Evolutionary conservation across 2,797 vertebrate species (phyloP).

Genomic region (Acanthornis magna): DNA sequence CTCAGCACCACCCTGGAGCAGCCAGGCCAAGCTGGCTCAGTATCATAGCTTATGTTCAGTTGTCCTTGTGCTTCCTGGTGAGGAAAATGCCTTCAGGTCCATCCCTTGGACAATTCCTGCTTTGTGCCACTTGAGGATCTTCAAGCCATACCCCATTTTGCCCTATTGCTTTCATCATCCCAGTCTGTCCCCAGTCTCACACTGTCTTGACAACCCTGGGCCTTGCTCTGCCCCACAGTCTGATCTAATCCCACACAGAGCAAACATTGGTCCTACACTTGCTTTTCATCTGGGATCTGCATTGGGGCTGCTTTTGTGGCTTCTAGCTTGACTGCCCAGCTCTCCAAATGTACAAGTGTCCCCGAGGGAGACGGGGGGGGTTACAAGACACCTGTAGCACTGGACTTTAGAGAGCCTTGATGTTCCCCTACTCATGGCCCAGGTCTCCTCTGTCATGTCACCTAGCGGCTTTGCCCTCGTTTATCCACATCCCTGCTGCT

Average conservation of each 20-base stretch:
- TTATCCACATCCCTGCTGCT: background rate
- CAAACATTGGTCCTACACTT: background rate
- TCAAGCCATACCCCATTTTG: background rate
- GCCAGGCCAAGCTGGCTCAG: background rate
- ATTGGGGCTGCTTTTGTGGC: background rate
- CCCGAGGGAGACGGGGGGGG: fast-evolving
- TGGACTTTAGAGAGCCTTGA: background rate
- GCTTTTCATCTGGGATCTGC: background rate
- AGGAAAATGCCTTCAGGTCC: background rate
- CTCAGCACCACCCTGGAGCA: background rate
- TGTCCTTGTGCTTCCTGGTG: background rate
- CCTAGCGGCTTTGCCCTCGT: background rate
- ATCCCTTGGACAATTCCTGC: background rate
- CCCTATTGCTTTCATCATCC: background rate
- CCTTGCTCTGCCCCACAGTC: background rate
- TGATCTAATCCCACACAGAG: background rate
- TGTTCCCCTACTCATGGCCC: background rate
- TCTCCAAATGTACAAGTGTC: background rate
- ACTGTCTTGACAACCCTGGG: background rate
- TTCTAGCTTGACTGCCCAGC: background rate
- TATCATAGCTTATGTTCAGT: background rate
- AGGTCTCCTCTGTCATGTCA: background rate
- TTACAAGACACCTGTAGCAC: background rate
- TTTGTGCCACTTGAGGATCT: background rate
- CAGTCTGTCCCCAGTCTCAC: background rate